Percentiles rank a stretch among this genome's conserved stretches.
These are phyloP conservation scores for Yponomeuta evonymella DNA, from an alignment of 2,888 invertebrate genomes.

Conservation along the genomic window DNA sequence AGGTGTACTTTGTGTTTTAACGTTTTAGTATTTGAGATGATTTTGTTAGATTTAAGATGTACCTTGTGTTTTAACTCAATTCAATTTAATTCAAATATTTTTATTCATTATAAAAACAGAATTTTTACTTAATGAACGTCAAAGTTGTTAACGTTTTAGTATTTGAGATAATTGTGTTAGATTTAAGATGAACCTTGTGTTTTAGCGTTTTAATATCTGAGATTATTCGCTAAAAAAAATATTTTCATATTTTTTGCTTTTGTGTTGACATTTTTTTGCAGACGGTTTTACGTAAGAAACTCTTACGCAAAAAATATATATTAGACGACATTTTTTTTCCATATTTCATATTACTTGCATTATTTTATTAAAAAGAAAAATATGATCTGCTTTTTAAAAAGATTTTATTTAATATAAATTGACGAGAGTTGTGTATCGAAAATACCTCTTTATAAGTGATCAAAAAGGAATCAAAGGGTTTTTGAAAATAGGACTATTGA, in stretches of 20 bases:
- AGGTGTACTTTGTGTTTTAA: background rate
- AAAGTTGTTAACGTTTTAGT: too few relatives aligned
- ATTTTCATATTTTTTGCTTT: conserved; percentile 48
- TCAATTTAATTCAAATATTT: too few relatives aligned
- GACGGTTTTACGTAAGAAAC: background rate
- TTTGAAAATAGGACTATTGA: conserved; percentile 52
- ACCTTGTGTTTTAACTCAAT: background rate
- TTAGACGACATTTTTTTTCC: background rate
- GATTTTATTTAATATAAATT: conserved; percentile 31
- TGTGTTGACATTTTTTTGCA: conserved; percentile 50
- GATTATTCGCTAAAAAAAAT: conserved; percentile 43
- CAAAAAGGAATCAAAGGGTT: conserved; percentile 66
- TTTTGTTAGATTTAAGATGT: background rate
- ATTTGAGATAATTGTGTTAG: too few relatives aligned
- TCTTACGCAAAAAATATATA: background rate
- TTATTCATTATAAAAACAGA: too few relatives aligned
- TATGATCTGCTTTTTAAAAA: background rate
- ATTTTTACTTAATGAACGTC: too few relatives aligned
- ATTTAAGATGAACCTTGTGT: too few relatives aligned
- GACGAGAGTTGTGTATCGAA: conserved; percentile 56
- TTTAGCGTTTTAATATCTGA: background rate
- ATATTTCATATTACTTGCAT: background rate
- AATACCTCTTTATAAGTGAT: conserved; percentile 71
- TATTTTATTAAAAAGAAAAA: background rate
- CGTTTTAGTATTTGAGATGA: background rate